These are phyloP conservation scores for Zaprionus taronus DNA, from an alignment of 1,140 invertebrate species.

Conservation along the genomic window DNA sequence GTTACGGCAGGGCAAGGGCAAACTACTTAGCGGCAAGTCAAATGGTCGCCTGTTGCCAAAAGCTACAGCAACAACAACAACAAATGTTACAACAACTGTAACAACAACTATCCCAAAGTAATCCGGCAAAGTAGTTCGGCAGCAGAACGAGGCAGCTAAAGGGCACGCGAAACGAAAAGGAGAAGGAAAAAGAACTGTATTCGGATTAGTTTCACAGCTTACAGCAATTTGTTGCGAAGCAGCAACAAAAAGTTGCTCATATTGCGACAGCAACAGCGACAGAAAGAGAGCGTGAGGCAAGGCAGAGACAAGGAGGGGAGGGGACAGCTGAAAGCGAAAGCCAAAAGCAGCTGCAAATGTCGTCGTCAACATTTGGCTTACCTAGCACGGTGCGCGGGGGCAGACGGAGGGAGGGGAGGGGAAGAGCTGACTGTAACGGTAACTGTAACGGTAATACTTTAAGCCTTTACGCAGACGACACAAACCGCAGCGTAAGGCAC, in stretches of 20 bases:
- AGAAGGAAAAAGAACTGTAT: conserved; percentile 46
- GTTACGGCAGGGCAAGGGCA: background rate
- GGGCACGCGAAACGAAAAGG: background rate
- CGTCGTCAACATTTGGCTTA: conserved; percentile 80
- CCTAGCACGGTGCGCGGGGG: conserved; percentile 23
- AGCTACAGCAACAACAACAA: conserved; percentile 28
- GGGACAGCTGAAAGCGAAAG: conserved; percentile 40
- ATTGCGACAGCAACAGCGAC: conserved; percentile 21
- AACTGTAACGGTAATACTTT: conserved; percentile 80
- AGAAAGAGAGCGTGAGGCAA: conserved; percentile 31
- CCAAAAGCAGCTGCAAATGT: conserved; percentile 74
- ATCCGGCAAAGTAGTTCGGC: conserved; percentile 76
- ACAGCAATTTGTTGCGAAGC: conserved; percentile 78
- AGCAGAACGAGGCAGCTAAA: background rate
- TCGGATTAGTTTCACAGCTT: conserved; percentile 79
- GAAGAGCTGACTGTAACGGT: conserved; percentile 36
- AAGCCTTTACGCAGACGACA: conserved; percentile 79
- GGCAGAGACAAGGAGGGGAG: background rate
- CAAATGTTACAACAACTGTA: conserved; percentile 14
- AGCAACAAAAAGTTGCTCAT: conserved; percentile 27
- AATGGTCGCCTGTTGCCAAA: conserved; percentile 46
- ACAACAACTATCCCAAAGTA: conserved; percentile 71
- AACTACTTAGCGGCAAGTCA: conserved; percentile 48
- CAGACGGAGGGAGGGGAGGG: no score
- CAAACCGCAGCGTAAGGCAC: conserved; percentile 48